phyloP scores from a whole-genome alignment of 2,888 invertebrate species.

The Callyntrura guangdongensis region DNA sequence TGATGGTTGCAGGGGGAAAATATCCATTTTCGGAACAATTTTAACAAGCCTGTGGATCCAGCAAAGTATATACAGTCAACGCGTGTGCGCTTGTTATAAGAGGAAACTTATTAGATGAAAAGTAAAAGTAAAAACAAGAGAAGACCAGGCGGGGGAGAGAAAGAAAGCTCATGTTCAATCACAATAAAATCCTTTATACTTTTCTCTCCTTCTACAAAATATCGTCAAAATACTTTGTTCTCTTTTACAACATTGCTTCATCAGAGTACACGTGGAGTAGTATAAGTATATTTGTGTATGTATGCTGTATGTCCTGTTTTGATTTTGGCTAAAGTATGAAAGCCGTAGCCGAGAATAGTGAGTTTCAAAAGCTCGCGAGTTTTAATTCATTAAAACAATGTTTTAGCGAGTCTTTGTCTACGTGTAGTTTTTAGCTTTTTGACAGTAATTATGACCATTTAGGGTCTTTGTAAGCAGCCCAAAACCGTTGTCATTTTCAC shows the following conservation, averaged over 20 bases:
- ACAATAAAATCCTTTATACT: conserved; percentile 34
- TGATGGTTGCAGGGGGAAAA: not conserved
- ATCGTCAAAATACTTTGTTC: not conserved
- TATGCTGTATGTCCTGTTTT: not conserved
- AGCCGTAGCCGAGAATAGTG: not conserved
- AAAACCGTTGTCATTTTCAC: not conserved
- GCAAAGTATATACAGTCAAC: not conserved
- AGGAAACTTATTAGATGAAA: not conserved
- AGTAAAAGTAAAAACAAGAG: not conserved
- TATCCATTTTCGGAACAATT: too few species aligned
- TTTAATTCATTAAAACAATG: not conserved
- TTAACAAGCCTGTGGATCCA: not conserved
- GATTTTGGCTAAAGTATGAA: not conserved
- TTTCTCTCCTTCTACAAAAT: not conserved
- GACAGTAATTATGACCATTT: not conserved
- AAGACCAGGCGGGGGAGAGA: not conserved
- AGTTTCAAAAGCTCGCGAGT: too few species aligned
- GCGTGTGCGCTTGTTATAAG: not conserved
- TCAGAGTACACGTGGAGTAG: not conserved
- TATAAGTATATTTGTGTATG: not conserved
- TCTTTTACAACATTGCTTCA: not conserved
- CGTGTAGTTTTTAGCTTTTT: not conserved
- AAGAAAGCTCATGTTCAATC: not conserved
- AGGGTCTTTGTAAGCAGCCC: not conserved
- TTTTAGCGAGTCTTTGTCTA: not conserved